phyloP scores from a whole-genome alignment of 2,113 vertebrate species.

The Sinocyclocheilus rhinocerous region DNA sequence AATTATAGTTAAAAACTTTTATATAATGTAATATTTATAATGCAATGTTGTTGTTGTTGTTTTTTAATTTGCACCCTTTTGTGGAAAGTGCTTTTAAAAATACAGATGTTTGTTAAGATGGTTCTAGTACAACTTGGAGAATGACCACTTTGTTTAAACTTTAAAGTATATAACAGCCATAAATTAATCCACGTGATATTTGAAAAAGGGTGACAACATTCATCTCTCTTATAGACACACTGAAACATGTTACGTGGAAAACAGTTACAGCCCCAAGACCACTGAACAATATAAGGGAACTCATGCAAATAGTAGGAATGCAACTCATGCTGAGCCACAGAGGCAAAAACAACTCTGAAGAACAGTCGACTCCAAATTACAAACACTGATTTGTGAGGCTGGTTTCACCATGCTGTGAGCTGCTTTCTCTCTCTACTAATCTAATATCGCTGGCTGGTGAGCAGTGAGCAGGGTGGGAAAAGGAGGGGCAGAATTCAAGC shows the following conservation, averaged over 20 bases:
- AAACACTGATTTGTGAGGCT: slow-evolving; percentile 18
- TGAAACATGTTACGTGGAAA: not conserved
- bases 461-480: not conserved
- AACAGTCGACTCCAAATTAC: not conserved
- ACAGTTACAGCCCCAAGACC: not conserved
- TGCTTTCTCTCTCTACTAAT: slow-evolving; percentile 25
- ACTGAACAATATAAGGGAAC: not conserved
- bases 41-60: not conserved
- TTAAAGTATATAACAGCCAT: slow-evolving; percentile 24
- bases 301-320: slow-evolving; percentile 13
- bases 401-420: slow-evolving; percentile 10
- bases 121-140: not conserved
- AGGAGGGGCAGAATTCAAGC: slow-evolving; percentile 30
- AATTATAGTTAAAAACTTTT: not conserved
- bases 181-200: slow-evolving; percentile 58
- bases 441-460: slow-evolving; percentile 31
- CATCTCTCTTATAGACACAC: slow-evolving; percentile 37
- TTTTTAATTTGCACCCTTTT: not conserved
- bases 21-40: not conserved
- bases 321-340: slow-evolving; percentile 13
- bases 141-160: slow-evolving; percentile 49
- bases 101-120: not conserved
- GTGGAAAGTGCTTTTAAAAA: not conserved
- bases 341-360: slow-evolving; percentile 16
- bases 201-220: slow-evolving; percentile 58